phyloP scores from a whole-genome alignment of 2,797 vertebrate genomes.

The Amblyraja radiata region DNA sequence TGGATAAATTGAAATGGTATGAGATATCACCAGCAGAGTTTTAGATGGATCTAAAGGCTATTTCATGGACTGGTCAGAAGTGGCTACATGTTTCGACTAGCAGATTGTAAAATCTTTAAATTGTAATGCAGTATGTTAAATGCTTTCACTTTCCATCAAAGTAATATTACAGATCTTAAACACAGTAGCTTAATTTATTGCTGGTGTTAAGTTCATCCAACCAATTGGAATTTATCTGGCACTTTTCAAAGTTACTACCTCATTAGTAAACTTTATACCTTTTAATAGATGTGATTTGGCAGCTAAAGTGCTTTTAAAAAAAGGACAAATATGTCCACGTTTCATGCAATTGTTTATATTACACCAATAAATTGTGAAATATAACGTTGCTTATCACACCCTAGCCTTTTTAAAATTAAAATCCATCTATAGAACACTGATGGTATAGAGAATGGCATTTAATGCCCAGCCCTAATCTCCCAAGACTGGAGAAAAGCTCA shows the following conservation, averaged over 20 bases:
- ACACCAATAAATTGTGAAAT: not conserved
- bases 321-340: not conserved
- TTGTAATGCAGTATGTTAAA: not conserved
- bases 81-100: not conserved
- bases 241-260: not conserved
- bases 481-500: too few relatives aligned
- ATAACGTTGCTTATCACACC: not conserved
- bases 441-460: too few relatives aligned
- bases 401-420: too few relatives aligned
- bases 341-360: not conserved
- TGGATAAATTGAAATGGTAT: not conserved
- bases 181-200: not conserved
- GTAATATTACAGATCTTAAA: not conserved
- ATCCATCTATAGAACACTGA: too few relatives aligned
- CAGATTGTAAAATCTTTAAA: not conserved
- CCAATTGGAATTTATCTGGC: not conserved
- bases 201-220: not conserved
- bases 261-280: not conserved
- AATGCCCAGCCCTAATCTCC: too few relatives aligned
- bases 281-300: not conserved
- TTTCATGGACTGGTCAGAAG: not conserved
- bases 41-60: not conserved
- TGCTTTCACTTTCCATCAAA: not conserved
- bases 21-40: not conserved
- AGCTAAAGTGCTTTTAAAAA: not conserved